Evolutionary conservation across 2,113 vertebrate species (phyloP).

Genomic region (Galeopterus variegatus): DNA sequence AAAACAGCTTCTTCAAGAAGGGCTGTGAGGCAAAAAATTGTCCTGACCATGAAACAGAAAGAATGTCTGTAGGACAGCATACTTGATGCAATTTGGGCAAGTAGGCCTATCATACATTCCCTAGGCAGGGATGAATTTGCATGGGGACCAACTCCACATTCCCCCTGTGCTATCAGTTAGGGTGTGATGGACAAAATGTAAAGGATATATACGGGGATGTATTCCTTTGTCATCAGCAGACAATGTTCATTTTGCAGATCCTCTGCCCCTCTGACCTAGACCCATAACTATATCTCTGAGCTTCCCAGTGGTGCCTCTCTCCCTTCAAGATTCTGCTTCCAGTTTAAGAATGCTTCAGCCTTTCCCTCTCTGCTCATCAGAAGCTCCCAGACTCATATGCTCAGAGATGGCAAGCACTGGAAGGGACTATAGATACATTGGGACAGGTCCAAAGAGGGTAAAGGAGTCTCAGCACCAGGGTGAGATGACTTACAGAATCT

Average conservation of each 20-base stretch:
- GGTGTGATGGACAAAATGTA: constrained; percentile 20
- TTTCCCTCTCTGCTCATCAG: neutral
- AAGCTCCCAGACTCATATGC: neutral
- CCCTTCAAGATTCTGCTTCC: constrained; percentile 30
- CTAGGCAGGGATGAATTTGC: neutral
- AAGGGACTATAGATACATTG: neutral
- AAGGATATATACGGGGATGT: neutral
- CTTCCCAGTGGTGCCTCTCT: neutral
- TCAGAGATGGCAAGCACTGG: neutral
- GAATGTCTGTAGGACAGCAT: constrained; percentile 12
- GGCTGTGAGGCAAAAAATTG: neutral
- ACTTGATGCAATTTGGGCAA: neutral
- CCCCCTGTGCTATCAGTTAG: neutral
- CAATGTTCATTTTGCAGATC: neutral
- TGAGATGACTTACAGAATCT: constrained; percentile 15
- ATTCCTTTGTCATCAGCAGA: neutral
- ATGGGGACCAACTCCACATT: neutral
- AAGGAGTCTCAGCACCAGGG: neutral
- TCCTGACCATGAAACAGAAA: constrained; percentile 10
- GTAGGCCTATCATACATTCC: neutral
- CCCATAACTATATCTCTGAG: neutral
- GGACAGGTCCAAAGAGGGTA: neutral
- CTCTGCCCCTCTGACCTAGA: neutral
- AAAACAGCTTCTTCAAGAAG: constrained; percentile 43
- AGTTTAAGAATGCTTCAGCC: neutral